Evolutionary conservation across 1,140 invertebrate genomes (phyloP), one percentile per base, ranked within the genome.

Genomic region (Aphelenchoides avenae): DNA sequence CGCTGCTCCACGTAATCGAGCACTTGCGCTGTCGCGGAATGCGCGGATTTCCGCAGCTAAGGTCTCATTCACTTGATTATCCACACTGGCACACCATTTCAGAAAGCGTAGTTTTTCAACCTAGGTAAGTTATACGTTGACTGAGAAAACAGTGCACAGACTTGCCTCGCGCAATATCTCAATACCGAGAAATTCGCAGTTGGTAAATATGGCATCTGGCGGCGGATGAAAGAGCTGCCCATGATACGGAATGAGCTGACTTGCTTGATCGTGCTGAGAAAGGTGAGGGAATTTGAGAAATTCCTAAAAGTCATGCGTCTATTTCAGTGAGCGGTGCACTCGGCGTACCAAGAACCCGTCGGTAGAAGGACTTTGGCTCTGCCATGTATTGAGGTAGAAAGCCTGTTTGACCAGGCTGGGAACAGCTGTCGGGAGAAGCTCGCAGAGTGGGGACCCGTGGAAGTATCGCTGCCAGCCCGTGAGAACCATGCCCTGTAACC

Each of bases 381-480:
- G 40, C 57, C 57, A 60, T 26, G 30, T 26, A 15, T 33, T n/a
- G 1, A 60, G 18, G 49, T 36, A 60, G 18, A 60, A 15, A 3
- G 57, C 61, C 43, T 60, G 26, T 39, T 9, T 15, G 4, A 70
- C 83, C 3, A 89, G 77, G 1, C 85, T 86, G 5, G 91, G 91
- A 52, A 95, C 79, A 1, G 85, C 84, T 0, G 80, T 79, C 11
- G 85, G 85, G 5, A 97, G 78, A 6, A 94, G 78, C 79, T 97
- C 93, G 77, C 91, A 95, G 13, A 94, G 81, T 0, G 87, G 85
- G 3, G 87, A 87, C 80, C 89, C 89, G 77, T 96, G 92, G 77
- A 89, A 89, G 72, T 88, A 92, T 9, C 72, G 59, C 48, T 70
- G 65, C 70, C 70, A 71, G 3, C 70, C 70, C 5, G 70, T 71